phyloP scores from a whole-genome alignment of 1,140 invertebrate genomes.

The Andricus grossulariae region DNA sequence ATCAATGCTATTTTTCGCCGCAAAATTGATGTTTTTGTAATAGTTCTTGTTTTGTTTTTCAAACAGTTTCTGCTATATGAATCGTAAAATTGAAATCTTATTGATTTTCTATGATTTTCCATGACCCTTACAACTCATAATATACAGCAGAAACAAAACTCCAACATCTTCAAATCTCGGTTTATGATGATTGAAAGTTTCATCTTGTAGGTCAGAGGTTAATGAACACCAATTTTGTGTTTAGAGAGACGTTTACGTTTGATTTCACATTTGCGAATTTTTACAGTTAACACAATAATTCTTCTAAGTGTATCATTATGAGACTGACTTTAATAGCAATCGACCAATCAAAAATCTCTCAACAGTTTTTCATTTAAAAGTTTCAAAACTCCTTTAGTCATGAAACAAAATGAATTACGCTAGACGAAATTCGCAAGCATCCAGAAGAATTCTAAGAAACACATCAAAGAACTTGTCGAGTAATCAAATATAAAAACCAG shows the following conservation, averaged over 20 bases:
- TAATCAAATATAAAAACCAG: constrained; percentile 13
- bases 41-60: too few relatives aligned
- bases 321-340: too few relatives aligned
- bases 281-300: neutral
- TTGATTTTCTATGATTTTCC: neutral
- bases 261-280: constrained; percentile 1
- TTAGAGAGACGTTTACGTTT: neutral
- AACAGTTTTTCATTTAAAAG: neutral
- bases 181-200: constrained; percentile 18
- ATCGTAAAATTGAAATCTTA: neutral
- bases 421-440: neutral
- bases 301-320: neutral
- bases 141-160: neutral
- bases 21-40: too few relatives aligned
- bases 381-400: neutral
- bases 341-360: neutral
- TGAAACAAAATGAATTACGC: neutral
- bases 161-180: neutral
- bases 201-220: neutral
- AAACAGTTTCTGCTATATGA: too few relatives aligned
- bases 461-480: constrained; percentile 6
- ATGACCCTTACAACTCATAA: neutral
- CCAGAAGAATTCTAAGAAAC: neutral
- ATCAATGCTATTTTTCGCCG: too few relatives aligned
- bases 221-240: neutral